These are phyloP conservation scores for Apis laboriosa DNA, from an alignment of 1,140 invertebrate genomes.

Conservation along the genomic window DNA sequence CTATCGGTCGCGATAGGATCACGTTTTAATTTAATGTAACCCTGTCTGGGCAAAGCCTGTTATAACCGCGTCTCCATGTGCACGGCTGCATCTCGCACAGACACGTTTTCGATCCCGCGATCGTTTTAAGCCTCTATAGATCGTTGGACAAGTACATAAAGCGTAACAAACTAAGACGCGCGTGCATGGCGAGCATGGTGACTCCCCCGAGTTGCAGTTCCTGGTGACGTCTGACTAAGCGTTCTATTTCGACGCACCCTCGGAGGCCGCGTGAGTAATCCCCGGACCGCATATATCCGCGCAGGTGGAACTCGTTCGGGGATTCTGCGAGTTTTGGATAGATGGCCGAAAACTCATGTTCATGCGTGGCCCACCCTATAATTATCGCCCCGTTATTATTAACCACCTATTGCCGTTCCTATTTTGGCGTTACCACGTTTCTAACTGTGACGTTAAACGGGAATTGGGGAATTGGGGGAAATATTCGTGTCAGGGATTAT, in stretches of 20 bases:
- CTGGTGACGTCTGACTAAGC: constrained; percentile 70
- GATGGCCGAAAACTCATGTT: constrained; percentile 56
- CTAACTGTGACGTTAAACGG: neutral
- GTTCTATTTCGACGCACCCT: constrained; percentile 70
- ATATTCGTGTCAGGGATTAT: neutral
- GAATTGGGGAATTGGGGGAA: constrained; percentile 12
- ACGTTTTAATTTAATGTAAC: constrained; percentile 34
- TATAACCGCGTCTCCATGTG: neutral
- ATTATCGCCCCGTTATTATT: constrained; percentile 47
- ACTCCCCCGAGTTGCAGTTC: constrained; percentile 58
- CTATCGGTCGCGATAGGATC: constrained; percentile 26
- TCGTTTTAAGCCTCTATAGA: constrained; percentile 26
- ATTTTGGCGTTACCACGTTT: constrained; percentile 19
- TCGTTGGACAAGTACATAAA: constrained; percentile 47
- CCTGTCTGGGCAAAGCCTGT: neutral
- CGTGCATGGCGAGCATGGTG: constrained; percentile 44
- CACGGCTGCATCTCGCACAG: neutral
- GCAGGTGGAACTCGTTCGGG: constrained; percentile 63
- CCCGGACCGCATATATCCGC: constrained; percentile 58
- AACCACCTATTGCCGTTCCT: constrained; percentile 7
- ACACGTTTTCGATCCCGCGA: constrained; percentile 1
- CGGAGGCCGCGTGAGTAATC: constrained; percentile 66
- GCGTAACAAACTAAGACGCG: constrained; percentile 52
- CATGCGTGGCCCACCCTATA: constrained; percentile 40
- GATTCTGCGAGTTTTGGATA: constrained; percentile 66